Evolutionary conservation across 37 sponge, comb jelly and placozoan species (phyloP), one percentile per base, ranked within the genome.

Genomic region (Agelas oroides): DNA sequence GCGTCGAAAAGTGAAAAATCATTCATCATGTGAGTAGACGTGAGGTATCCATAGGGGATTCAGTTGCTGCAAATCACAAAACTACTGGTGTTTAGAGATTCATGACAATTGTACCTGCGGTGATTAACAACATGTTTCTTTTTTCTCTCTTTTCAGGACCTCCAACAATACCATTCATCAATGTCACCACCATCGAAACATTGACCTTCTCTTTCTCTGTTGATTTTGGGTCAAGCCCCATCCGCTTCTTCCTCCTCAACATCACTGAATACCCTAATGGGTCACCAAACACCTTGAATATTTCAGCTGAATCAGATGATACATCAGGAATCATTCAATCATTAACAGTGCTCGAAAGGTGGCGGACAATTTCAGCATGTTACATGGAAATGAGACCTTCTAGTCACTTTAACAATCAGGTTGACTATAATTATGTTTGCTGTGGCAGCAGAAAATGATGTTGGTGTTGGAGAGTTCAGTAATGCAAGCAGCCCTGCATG

Each of bases 391-490:
- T 67, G 15, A 36, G 16, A 1, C 39, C 70, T 5, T 53, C 71
- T 27, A 36, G 59, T 35, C 71, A 70, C 23, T 23, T 19, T 59
- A 24, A 19, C 36, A 70, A 46, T 46, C 46, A 24, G n/a, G 24
- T 5, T n/a, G n/a, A n/a, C n/a, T 1, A 25, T 41, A 59, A 70
- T 70, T 59, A 11, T n/a, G 40, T 69, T 81, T 34, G 33, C 16
- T 27, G 81, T 70, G 58, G 81, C 81, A 15, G 81, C 70, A 32
- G 32, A 23, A 35, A 60, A 58, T 56, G 58, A 32, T 5, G 25
- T 68, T 41, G 81, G 81, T 18, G 30, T 32, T 5, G 81, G 81
- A 54, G 71, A 70, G 27, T 81, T 81, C 53, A 81, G 81, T 70
- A 71, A 53, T 20, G 25, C 68, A 68, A 53, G 71, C 53, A 58